Evolutionary conservation across 30 jellyfish, hydroid and myxozoan genomes (phyloP).

Genomic region (Haliclystus octoradiatus): DNA sequence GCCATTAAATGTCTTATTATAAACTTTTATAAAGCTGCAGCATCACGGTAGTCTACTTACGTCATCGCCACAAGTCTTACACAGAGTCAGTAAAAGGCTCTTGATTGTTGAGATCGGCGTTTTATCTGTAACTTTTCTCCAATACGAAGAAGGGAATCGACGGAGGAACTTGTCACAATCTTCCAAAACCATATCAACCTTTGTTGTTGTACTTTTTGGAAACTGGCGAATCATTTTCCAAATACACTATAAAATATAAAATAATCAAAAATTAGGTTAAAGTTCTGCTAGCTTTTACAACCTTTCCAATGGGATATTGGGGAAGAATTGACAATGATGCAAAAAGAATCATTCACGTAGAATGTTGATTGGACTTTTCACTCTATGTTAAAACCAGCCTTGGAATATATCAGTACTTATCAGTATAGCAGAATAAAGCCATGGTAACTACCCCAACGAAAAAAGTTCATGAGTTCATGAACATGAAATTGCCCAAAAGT

Average conservation of each 20-base stretch:
- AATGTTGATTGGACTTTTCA: no score
- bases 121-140: constrained; percentile 54
- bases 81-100: constrained; percentile 45
- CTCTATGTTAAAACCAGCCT: no score
- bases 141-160: constrained; percentile 54
- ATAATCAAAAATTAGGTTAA: no score
- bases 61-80: constrained; percentile 61
- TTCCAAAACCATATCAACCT: constrained; percentile 41
- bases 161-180: constrained; percentile 57
- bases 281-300: no score
- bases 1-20: not conserved
- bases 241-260: constrained; percentile 38
- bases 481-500: no score
- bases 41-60: constrained; percentile 14
- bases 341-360: no score
- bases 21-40: not conserved
- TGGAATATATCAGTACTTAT: no score
- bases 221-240: constrained; percentile 79
- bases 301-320: constrained; percentile 1
- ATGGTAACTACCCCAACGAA: no score
- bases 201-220: constrained; percentile 51
- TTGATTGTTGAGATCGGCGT: constrained; percentile 63
- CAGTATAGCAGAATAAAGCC: no score
- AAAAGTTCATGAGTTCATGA: no score
- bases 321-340: not conserved